Conservation (phyloP, 2,888 invertebrate species). For the Rhagonycha fulva region DNA sequence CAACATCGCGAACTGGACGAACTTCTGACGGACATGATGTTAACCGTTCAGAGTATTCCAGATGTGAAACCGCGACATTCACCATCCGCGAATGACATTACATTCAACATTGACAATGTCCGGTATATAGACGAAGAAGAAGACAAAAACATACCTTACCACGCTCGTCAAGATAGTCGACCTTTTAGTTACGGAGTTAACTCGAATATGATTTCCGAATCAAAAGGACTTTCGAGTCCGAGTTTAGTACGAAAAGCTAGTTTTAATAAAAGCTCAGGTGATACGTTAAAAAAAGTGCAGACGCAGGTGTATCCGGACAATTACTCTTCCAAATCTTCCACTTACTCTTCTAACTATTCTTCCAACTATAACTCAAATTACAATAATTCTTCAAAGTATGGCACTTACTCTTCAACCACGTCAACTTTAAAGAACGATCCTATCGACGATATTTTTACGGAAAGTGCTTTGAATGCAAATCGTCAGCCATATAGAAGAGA, state of each 20-base stretch:
- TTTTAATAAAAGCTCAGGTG: conserved; percentile 52
- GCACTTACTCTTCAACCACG: conserved; percentile 24
- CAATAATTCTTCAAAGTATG: conserved; percentile 27
- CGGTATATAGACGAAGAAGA: conserved; percentile 53
- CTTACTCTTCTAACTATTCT: conserved; percentile 41
- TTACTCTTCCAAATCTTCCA: conserved; percentile 25
- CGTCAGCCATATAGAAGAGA: conserved; percentile 48
- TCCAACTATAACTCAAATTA: conserved; percentile 14
- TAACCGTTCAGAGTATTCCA: conserved; percentile 84
- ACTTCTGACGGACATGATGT: conserved; percentile 83
- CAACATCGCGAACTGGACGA: conserved; percentile 79
- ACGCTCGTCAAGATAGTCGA: conserved; percentile 86
- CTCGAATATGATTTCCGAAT: conserved; percentile 50
- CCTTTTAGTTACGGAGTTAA: conserved; percentile 86
- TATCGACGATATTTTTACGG: conserved; percentile 55
- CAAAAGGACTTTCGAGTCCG: conserved; percentile 75
- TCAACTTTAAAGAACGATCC: conserved; percentile 42
- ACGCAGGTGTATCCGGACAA: conserved; percentile 51
- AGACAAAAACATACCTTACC: conserved; percentile 80
- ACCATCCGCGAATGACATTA: conserved; percentile 33
- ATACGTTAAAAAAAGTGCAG: conserved; percentile 53
- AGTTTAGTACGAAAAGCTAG: conserved; percentile 79
- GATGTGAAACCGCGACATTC: conserved; percentile 54
- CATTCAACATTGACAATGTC: conserved; percentile 49
- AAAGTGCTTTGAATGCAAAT: conserved; percentile 49